These are phyloP conservation scores for Andrena bucephala DNA, from an alignment of 2,888 invertebrate species.

Conservation along the genomic window DNA sequence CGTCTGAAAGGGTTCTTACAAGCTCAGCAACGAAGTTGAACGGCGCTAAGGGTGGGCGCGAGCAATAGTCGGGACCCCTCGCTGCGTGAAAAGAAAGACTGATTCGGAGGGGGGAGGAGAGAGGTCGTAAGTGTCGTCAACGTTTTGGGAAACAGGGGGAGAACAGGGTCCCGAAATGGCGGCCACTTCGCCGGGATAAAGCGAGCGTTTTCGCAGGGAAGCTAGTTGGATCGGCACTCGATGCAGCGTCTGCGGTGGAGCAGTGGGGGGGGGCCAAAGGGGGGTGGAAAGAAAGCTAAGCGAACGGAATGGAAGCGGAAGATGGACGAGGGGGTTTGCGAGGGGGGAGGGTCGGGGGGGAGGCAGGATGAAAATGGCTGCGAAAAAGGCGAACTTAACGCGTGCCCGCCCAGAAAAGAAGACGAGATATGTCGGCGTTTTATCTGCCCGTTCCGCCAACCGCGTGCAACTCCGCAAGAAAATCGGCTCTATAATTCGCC, in stretches of 20 bases:
- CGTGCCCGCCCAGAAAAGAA: slow-evolving; percentile 34
- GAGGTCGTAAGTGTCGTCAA: slow-evolving; percentile 52
- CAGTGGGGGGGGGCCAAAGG: slow-evolving; percentile 16
- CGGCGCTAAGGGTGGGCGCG: background rate
- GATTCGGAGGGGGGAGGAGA: slow-evolving; percentile 9
- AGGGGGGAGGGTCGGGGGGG: background rate
- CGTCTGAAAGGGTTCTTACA: background rate
- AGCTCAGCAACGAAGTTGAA: slow-evolving; percentile 10
- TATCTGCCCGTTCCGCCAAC: slow-evolving; percentile 44
- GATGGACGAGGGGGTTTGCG: slow-evolving; percentile 46
- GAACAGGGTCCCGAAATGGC: slow-evolving; percentile 55
- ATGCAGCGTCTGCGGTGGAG: slow-evolving; percentile 62
- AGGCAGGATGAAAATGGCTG: slow-evolving; percentile 53
- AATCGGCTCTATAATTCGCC: slow-evolving; percentile 37
- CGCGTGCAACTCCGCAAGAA: slow-evolving; percentile 36
- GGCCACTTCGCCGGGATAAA: slow-evolving; percentile 68
- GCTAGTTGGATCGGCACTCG: slow-evolving; percentile 69
- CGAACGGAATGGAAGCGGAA: slow-evolving; percentile 55
- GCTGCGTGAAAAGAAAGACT: slow-evolving; percentile 5
- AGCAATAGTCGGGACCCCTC: background rate
- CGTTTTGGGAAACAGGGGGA: slow-evolving; percentile 58
- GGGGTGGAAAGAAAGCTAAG: slow-evolving; percentile 44
- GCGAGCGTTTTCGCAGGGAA: slow-evolving; percentile 75
- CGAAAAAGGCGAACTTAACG: slow-evolving; percentile 54
- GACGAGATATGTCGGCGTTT: slow-evolving; percentile 54